A percentile compares a stretch with the other conserved stretches of the same genome.
These are phyloP conservation scores for Microcaecilia unicolor DNA, from an alignment of 2,797 vertebrate species.

Conservation along the genomic window DNA sequence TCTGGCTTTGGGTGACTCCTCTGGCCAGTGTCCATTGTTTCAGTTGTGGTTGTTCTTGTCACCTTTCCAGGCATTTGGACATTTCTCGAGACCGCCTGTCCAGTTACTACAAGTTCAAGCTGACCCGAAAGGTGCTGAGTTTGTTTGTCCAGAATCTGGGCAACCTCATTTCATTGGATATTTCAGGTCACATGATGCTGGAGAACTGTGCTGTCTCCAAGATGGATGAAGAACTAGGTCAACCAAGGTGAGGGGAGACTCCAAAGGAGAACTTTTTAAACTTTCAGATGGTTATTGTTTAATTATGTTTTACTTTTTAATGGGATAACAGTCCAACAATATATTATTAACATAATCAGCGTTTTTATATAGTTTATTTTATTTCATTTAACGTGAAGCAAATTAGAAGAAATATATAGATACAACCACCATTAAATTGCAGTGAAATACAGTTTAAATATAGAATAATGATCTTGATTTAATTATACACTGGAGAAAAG, in stretches of 20 bases:
- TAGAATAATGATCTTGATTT: too few relatives aligned
- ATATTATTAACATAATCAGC: too few relatives aligned
- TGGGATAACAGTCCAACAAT: too few relatives aligned
- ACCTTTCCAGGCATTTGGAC: constrained; percentile 73
- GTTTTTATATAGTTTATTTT: too few relatives aligned
- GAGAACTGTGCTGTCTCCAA: constrained; percentile 87
- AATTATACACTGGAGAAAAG: too few relatives aligned
- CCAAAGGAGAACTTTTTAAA: background rate
- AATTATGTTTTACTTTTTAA: too few relatives aligned
- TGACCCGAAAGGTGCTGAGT: constrained; percentile 79
- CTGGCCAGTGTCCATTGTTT: background rate
- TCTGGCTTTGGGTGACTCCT: background rate
- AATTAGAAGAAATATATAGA: too few relatives aligned
- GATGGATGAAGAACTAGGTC: constrained; percentile 83
- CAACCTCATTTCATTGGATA: constrained; percentile 83
- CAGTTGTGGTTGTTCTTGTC: constrained; percentile 4
- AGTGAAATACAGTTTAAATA: too few relatives aligned
- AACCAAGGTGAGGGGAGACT: constrained; percentile 66
- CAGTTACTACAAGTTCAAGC: constrained; percentile 82
- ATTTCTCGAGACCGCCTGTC: constrained; percentile 81
- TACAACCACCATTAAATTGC: too few relatives aligned
- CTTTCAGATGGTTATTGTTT: too few relatives aligned
- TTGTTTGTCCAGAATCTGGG: constrained; percentile 77
- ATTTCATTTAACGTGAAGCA: too few relatives aligned
- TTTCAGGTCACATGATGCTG: constrained; percentile 89